Conservation (phyloP, 2,113 vertebrate genomes). For the Orthonyx spaldingii region DNA sequence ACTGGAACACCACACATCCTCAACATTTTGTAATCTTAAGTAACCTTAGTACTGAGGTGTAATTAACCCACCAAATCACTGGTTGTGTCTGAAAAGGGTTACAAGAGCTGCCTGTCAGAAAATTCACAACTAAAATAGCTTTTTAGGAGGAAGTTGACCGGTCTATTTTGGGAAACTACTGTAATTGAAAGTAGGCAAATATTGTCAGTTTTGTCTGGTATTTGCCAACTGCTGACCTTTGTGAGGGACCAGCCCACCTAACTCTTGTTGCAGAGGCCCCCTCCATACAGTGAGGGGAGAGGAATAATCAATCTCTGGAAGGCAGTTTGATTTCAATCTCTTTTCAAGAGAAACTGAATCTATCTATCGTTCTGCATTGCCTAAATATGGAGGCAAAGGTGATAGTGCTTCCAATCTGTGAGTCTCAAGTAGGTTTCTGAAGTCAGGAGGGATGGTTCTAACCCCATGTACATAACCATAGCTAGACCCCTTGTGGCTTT, state of each 20-base stretch:
- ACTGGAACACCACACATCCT: neutral
- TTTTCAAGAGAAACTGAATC: neutral
- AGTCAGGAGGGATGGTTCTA: neutral
- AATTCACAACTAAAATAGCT: neutral
- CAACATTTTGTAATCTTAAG: neutral
- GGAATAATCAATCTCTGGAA: neutral
- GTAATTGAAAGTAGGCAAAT: neutral
- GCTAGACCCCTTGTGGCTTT: neutral
- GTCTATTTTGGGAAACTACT: neutral
- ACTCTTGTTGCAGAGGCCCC: neutral
- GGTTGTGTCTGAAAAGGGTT: neutral
- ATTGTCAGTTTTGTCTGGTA: neutral
- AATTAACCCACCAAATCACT: neutral
- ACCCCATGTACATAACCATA: neutral
- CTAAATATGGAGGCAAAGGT: neutral
- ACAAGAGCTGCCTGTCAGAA: neutral
- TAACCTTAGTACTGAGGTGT: neutral
- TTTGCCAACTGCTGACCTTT: conserved; percentile 10
- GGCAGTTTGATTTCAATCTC: neutral
- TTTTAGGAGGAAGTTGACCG: neutral
- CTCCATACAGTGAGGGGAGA: neutral
- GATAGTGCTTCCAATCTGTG: neutral
- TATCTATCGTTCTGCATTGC: neutral
- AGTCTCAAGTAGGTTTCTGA: neutral
- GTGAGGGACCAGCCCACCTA: neutral